Percentiles rank a stretch among this genome's conserved stretches.
Conservation (phyloP, 2,797 vertebrate genomes). For the Rhincodon typus region DNA sequence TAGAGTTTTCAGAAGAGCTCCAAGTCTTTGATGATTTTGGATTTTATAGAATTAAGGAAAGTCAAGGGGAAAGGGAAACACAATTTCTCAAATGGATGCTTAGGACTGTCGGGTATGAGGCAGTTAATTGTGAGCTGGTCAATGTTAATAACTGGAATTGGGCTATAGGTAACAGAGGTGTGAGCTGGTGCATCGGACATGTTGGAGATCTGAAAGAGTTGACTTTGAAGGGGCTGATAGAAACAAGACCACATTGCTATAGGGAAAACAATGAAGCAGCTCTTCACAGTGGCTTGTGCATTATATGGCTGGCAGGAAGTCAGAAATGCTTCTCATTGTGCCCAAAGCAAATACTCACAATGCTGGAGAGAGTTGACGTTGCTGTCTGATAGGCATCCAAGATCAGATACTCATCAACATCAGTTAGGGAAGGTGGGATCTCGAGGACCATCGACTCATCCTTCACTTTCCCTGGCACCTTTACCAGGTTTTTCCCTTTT, state of each 20-base stretch:
- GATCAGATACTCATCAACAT: conserved; percentile 57
- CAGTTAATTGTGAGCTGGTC: neutral
- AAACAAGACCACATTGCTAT: neutral
- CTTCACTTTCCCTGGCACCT: conserved; percentile 43
- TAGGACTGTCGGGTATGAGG: neutral
- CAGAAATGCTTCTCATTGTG: conserved; percentile 42
- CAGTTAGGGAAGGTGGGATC: conserved; percentile 23
- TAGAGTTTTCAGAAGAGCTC: neutral
- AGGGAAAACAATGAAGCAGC: neutral
- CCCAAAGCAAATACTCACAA: conserved; percentile 55
- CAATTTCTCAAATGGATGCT: neutral
- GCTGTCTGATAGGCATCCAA: conserved; percentile 58
- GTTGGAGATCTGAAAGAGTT: neutral
- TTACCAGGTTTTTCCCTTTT: conserved; percentile 45
- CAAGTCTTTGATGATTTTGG: neutral
- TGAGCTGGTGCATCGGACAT: neutral
- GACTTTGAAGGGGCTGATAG: neutral
- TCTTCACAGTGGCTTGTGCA: neutral
- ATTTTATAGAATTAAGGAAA: neutral
- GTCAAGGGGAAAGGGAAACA: neutral
- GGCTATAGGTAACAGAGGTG: neutral
- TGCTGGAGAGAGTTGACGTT: conserved; percentile 54
- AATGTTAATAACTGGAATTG: neutral
- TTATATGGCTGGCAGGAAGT: conserved; percentile 41
- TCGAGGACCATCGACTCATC: conserved; percentile 45